Evolutionary conservation across 2,888 invertebrate genomes (phyloP).

Genomic region (Syrista parreyssii): DNA sequence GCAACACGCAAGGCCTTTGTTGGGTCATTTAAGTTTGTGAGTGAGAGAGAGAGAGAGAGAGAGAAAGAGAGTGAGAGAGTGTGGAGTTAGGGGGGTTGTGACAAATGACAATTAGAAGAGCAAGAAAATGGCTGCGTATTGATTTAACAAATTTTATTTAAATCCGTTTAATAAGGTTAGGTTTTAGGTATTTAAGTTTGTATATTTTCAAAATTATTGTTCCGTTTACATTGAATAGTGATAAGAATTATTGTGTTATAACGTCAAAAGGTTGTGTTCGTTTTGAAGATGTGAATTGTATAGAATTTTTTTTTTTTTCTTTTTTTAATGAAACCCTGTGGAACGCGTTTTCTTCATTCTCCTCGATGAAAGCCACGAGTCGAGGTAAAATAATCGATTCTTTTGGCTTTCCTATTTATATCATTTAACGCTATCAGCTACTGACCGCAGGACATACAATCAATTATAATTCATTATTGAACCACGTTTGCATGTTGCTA

Average conservation of each 20-base stretch:
- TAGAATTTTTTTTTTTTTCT: neutral
- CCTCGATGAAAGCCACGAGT: neutral
- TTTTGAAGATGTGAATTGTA: neutral
- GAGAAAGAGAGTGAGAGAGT: too few relatives aligned
- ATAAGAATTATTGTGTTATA: neutral
- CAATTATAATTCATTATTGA: constrained; percentile 7
- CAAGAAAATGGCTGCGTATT: neutral
- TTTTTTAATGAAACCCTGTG: neutral
- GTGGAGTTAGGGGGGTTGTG: neutral
- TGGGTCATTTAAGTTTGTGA: neutral
- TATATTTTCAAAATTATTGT: neutral
- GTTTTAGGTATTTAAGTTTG: neutral
- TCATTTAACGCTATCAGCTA: neutral
- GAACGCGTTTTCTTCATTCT: neutral
- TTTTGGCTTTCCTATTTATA: neutral
- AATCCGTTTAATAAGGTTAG: neutral
- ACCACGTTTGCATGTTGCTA: constrained; percentile 17
- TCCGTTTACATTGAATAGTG: too few relatives aligned
- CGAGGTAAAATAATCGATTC: neutral
- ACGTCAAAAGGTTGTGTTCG: neutral
- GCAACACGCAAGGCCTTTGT: neutral
- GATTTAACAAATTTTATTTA: neutral
- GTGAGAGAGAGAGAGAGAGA: too few relatives aligned
- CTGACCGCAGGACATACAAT: constrained; percentile 1
- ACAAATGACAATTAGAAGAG: neutral